phyloP scores from a whole-genome alignment of 2,797 vertebrate genomes.

The Platalea minor region DNA sequence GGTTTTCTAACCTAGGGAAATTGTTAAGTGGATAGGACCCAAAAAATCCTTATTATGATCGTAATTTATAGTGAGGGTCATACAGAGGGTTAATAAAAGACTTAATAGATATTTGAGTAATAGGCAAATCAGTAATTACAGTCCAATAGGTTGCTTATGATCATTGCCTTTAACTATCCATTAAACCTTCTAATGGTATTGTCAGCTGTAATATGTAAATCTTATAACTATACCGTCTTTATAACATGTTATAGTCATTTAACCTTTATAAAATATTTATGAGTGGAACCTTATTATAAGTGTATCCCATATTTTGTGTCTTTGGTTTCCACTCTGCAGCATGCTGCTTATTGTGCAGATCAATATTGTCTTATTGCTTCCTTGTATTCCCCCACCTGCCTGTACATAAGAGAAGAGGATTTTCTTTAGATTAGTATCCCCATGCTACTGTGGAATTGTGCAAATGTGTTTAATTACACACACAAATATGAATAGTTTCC shows the following conservation, averaged over 20 bases:
- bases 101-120: not conserved
- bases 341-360: not conserved
- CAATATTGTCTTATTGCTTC: not conserved
- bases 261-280: slow-evolving; percentile 12
- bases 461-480: not conserved
- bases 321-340: not conserved
- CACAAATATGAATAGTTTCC: not conserved
- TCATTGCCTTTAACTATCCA: not conserved
- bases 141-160: not conserved
- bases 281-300: not conserved
- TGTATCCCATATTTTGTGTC: not conserved
- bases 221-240: not conserved
- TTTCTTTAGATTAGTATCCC: not conserved
- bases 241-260: not conserved
- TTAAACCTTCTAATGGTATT: not conserved
- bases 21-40: not conserved
- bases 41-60: not conserved
- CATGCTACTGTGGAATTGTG: not conserved
- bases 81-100: not conserved
- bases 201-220: not conserved
- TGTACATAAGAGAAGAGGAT: not conserved
- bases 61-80: not conserved
- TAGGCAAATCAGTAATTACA: not conserved
- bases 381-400: not conserved
- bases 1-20: not conserved